Evolutionary conservation across 2,113 vertebrate species (phyloP).

Genomic region (Antennarius striatus): DNA sequence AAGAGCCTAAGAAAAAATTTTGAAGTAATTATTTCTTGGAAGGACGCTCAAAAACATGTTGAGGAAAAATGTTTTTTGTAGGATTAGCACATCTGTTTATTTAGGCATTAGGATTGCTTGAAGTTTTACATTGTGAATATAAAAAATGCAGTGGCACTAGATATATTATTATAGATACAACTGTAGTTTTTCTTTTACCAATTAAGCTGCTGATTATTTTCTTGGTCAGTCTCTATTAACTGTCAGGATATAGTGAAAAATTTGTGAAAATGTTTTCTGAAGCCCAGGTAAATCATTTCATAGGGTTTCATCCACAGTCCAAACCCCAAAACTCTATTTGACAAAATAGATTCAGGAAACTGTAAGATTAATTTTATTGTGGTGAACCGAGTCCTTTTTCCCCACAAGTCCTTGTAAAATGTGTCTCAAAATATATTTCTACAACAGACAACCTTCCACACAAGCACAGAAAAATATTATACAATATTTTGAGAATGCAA

Average conservation of each 20-base stretch:
- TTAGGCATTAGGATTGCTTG: background rate
- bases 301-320: background rate
- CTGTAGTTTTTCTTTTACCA: background rate
- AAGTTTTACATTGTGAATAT: background rate
- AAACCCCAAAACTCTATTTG: background rate
- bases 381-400: background rate
- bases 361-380: background rate
- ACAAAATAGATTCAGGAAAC: background rate
- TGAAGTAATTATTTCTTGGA: slow-evolving; percentile 4
- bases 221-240: background rate
- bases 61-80: background rate
- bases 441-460: background rate
- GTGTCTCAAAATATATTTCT: slow-evolving; percentile 10
- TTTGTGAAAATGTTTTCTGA: background rate
- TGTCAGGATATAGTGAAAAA: background rate
- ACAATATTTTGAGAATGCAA: background rate
- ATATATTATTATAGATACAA: too few relatives aligned
- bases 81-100: background rate
- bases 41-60: background rate
- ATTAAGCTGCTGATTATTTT: background rate
- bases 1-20: slow-evolving; percentile 16
- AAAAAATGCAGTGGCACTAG: background rate
- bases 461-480: background rate
- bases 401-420: background rate
- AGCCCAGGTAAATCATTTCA: background rate